phyloP scores from a whole-genome alignment of 2,888 invertebrate species.

The Ctena decussata region DNA sequence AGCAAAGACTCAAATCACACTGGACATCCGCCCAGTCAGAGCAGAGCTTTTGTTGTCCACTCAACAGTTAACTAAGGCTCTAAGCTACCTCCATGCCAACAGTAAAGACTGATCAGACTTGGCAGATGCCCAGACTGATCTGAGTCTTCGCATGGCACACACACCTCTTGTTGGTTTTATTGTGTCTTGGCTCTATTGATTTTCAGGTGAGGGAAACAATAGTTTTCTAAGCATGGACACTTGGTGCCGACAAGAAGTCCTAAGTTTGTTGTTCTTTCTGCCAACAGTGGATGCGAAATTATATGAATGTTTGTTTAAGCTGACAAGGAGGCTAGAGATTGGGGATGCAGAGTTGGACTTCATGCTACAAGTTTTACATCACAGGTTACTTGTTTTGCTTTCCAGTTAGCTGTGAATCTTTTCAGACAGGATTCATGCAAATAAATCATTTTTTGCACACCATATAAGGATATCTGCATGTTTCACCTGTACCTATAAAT shows the following conservation, averaged over 20 bases:
- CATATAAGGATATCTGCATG: neutral
- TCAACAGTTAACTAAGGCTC: too few relatives aligned
- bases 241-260: conserved; percentile 33
- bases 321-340: conserved; percentile 29
- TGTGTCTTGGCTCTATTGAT: neutral
- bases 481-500: neutral
- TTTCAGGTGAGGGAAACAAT: neutral
- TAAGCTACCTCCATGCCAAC: neutral
- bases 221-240: conserved; percentile 13
- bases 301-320: conserved; percentile 27
- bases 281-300: conserved; percentile 43
- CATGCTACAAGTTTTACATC: conserved; percentile 64
- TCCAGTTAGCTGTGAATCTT: neutral
- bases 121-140: too few relatives aligned
- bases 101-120: neutral
- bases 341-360: conserved; percentile 37
- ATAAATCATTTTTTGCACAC: neutral
- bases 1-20: too few relatives aligned
- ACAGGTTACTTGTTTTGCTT: conserved; percentile 53
- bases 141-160: neutral
- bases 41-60: too few relatives aligned
- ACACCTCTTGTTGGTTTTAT: neutral
- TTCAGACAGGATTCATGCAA: neutral
- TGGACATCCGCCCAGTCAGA: too few relatives aligned
- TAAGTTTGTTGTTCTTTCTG: conserved; percentile 63